A percentile compares a stretch with the other conserved stretches of the same genome.
These are phyloP conservation scores for Crenichthys baileyi DNA, from an alignment of 2,797 vertebrate species.

Conservation along the genomic window DNA sequence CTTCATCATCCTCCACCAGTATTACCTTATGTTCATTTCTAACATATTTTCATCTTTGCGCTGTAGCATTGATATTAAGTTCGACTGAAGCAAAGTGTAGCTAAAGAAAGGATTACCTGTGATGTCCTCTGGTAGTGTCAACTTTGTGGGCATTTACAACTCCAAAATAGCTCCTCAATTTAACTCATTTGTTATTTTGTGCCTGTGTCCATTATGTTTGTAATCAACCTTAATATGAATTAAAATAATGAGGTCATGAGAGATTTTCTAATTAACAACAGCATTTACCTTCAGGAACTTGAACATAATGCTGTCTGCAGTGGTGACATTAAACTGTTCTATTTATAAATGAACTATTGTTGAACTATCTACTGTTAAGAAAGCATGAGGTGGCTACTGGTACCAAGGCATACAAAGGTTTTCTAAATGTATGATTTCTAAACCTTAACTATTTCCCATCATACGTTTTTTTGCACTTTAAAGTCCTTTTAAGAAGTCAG, in stretches of 20 bases:
- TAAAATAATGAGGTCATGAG: background rate
- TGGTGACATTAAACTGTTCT: background rate
- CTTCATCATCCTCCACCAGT: conserved; percentile 47
- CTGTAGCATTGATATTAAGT: conserved; percentile 38
- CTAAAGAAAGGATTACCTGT: conserved; percentile 33
- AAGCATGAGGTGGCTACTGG: too few relatives aligned
- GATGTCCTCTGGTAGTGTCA: conserved; percentile 31
- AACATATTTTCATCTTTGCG: conserved; percentile 45
- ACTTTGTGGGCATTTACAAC: conserved; percentile 11
- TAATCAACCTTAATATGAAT: background rate
- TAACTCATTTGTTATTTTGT: conserved; percentile 22
- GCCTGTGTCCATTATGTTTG: conserved; percentile 10
- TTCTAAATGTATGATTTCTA: too few relatives aligned
- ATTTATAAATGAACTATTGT: too few relatives aligned
- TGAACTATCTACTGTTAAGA: too few relatives aligned
- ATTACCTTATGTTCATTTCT: conserved; percentile 43
- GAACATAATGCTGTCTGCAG: background rate
- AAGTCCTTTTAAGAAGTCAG: too few relatives aligned
- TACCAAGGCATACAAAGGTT: too few relatives aligned
- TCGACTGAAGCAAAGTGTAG: conserved; percentile 20
- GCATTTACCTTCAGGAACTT: background rate
- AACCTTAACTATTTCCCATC: too few relatives aligned
- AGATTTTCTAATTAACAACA: background rate
- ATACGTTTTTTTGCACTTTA: too few relatives aligned
- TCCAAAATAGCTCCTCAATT: conserved; percentile 1